These are phyloP conservation scores for Rhabditoides inermis DNA, from an alignment of 2,888 invertebrate genomes.

Conservation along the genomic window DNA sequence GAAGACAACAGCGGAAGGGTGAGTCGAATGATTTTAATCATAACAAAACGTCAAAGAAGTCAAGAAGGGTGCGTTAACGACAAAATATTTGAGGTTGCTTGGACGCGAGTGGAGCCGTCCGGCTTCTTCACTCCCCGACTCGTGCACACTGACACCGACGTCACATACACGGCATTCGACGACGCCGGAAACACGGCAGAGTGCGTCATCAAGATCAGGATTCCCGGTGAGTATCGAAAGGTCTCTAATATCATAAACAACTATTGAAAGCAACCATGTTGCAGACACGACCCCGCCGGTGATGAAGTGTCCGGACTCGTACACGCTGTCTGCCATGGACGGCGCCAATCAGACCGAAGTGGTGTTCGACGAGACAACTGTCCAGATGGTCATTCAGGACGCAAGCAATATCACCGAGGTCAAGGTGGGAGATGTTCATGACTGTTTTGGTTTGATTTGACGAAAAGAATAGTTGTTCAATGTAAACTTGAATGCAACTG, in stretches of 20 bases:
- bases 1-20: slow-evolving; percentile 77
- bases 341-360: slow-evolving; percentile 21
- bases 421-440: not conserved
- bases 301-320: slow-evolving; percentile 52
- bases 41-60: not conserved
- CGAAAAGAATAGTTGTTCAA: no score
- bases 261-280: not conserved
- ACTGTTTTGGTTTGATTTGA: not conserved
- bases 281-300: slow-evolving; percentile 50
- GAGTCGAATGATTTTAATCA: not conserved
- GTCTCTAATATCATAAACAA: not conserved
- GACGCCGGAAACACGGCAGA: slow-evolving; percentile 94
- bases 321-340: slow-evolving; percentile 35
- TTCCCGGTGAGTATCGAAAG: slow-evolving; percentile 33
- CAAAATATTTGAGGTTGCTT: slow-evolving; percentile 62
- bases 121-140: slow-evolving; percentile 63
- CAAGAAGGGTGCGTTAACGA: not conserved
- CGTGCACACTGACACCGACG: slow-evolving; percentile 33
- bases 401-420: slow-evolving; percentile 47
- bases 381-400: slow-evolving; percentile 48
- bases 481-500: no score
- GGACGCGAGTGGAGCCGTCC: slow-evolving; percentile 81
- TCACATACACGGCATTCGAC: slow-evolving; percentile 84
- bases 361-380: slow-evolving; percentile 44
- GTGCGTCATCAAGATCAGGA: slow-evolving; percentile 82